These are phyloP conservation scores for Scaptomyza caliginosa DNA, from an alignment of 2,888 invertebrate genomes.

Conservation along the genomic window DNA sequence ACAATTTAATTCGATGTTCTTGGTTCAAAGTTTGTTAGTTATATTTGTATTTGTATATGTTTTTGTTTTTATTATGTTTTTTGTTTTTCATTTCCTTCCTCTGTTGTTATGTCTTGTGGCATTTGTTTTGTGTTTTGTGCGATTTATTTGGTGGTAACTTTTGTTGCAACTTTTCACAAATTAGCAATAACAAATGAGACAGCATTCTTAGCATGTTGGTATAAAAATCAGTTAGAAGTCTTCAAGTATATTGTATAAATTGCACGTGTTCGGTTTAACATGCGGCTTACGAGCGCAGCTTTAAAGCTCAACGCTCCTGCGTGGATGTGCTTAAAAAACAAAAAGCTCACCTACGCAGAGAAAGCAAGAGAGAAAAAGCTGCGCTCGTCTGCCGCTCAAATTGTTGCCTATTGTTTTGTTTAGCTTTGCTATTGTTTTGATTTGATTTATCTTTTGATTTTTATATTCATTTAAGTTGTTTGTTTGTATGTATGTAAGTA, in stretches of 20 bases:
- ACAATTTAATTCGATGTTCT: constrained; percentile 82
- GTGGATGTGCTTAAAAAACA: too few species aligned
- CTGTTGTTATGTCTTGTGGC: constrained; percentile 29
- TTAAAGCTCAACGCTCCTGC: neutral
- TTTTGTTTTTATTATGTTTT: constrained; percentile 24
- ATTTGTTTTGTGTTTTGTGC: constrained; percentile 29
- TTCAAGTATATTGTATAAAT: constrained; percentile 55
- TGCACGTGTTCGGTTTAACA: constrained; percentile 46
- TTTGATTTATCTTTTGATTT: constrained; percentile 1
- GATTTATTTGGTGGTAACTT: constrained; percentile 39
- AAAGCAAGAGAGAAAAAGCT: neutral
- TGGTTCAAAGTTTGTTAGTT: constrained; percentile 76
- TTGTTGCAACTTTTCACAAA: constrained; percentile 37
- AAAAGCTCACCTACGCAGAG: constrained; percentile 1
- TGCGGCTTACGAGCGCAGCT: constrained; percentile 3
- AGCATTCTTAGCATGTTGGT: constrained; percentile 32
- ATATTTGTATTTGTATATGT: constrained; percentile 21
- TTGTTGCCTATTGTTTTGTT: constrained; percentile 53
- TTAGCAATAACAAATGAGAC: constrained; percentile 41
- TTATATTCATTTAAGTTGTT: constrained; percentile 32
- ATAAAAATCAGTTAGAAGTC: constrained; percentile 34
- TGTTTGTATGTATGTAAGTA: constrained; percentile 45
- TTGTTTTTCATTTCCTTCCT: constrained; percentile 8
- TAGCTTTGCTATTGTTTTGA: constrained; percentile 68
- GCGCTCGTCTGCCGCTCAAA: constrained; percentile 7